A percentile compares a stretch with the other conserved stretches of the same genome.
Conservation (phyloP, 2,113 vertebrate species). For the Ictalurus furcatus region DNA sequence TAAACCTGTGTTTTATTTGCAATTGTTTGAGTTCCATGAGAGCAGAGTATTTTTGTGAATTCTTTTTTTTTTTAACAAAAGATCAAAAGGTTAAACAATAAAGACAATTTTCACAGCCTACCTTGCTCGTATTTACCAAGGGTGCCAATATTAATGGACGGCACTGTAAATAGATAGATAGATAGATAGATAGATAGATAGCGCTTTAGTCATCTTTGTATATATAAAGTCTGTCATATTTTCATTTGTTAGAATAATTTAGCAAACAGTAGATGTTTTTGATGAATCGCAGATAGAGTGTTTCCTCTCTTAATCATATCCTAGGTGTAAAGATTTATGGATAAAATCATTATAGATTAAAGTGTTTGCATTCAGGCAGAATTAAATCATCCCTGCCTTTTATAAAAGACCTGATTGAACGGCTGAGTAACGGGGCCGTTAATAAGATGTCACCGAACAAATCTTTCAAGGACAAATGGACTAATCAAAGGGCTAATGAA, state of each 20-base stretch:
- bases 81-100: no score
- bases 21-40: no score
- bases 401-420: background rate
- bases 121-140: no score
- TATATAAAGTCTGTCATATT: background rate
- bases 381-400: background rate
- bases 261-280: background rate
- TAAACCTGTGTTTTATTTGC: no score
- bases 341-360: constrained; percentile 5
- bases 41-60: no score
- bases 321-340: background rate
- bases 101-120: no score
- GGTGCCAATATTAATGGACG: no score
- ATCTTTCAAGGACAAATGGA: constrained; percentile 11
- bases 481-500: constrained; percentile 22
- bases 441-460: constrained; percentile 22
- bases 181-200: background rate
- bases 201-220: background rate
- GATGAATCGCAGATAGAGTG: background rate
- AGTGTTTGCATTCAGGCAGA: background rate
- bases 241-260: background rate
- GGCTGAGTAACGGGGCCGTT: background rate
- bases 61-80: no score
- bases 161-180: background rate
- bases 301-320: background rate